phyloP scores from a whole-genome alignment of 2,888 invertebrate species.

The Protodeltote pygarga region DNA sequence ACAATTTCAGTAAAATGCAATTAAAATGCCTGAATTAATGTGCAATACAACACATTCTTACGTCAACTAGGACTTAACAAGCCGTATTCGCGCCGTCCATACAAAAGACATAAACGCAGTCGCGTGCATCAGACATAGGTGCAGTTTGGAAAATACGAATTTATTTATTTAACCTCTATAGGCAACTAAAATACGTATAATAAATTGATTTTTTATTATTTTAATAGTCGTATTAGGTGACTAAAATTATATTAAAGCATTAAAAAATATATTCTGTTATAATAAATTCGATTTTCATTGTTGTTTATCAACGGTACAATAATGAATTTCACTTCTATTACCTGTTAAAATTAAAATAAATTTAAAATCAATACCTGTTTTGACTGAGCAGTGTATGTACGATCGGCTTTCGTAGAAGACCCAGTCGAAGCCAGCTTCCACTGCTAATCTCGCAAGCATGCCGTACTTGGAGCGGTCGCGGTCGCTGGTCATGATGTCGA shows the following conservation, averaged over 20 bases:
- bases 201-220: constrained; percentile 24
- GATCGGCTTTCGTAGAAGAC: constrained; percentile 98
- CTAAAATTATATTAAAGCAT: constrained; percentile 3
- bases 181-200: no score
- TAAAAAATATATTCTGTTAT: constrained; percentile 1
- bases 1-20: no score
- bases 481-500: constrained; percentile 98
- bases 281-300: no score
- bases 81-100: constrained; percentile 48
- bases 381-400: constrained; percentile 98
- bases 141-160: constrained; percentile 16
- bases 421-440: constrained; percentile 99
- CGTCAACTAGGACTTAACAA: constrained; percentile 20
- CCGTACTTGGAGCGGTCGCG: constrained; percentile 97
- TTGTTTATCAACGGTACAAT: no score
- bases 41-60: no score
- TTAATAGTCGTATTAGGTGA: no score
- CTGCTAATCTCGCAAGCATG: constrained; percentile 97
- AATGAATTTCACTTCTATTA: no score
- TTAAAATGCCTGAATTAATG: not conserved
- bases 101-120: constrained; percentile 79
- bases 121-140: constrained; percentile 14
- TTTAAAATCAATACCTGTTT: constrained; percentile 91
- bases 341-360: not conserved
- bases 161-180: constrained; percentile 14